These are phyloP conservation scores for Biston betularia DNA, from an alignment of 2,888 invertebrate genomes.

Conservation along the genomic window DNA sequence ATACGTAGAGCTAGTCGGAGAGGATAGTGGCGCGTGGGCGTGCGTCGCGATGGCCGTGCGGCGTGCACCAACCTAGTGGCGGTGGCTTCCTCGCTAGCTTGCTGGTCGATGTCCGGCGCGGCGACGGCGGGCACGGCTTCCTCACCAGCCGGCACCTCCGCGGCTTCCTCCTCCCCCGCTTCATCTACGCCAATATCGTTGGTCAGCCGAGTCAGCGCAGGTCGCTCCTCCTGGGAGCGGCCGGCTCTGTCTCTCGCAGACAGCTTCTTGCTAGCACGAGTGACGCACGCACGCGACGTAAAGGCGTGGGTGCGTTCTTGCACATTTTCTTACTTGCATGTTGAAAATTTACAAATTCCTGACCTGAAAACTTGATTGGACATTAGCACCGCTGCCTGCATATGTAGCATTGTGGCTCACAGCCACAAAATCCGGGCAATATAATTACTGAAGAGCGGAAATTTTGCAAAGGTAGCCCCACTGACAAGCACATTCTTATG, in stretches of 20 bases:
- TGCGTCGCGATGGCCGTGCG: slow-evolving; percentile 75
- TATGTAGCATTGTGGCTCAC: slow-evolving; percentile 61
- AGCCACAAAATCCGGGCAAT: slow-evolving; percentile 62
- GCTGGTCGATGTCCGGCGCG: slow-evolving; percentile 66
- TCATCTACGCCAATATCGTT: slow-evolving; percentile 79
- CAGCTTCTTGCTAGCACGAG: slow-evolving; percentile 43
- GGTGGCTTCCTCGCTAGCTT: slow-evolving; percentile 73
- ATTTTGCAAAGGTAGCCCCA: slow-evolving; percentile 46
- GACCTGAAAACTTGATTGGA: slow-evolving; percentile 86
- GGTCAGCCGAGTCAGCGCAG: slow-evolving; percentile 73
- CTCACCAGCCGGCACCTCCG: slow-evolving; percentile 60
- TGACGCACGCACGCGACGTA: not conserved
- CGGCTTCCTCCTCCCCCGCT: slow-evolving; percentile 64
- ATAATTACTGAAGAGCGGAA: slow-evolving; percentile 55
- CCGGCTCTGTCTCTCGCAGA: slow-evolving; percentile 70
- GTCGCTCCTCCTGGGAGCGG: slow-evolving; percentile 73
- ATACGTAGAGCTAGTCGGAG: slow-evolving; percentile 67
- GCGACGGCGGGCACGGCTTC: slow-evolving; percentile 58
- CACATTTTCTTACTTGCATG: slow-evolving; percentile 60
- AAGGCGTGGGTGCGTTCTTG: slow-evolving; percentile 45
- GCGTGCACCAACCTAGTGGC: slow-evolving; percentile 84
- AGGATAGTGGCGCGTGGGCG: slow-evolving; percentile 71
- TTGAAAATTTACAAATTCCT: slow-evolving; percentile 64
- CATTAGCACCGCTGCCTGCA: slow-evolving; percentile 80
- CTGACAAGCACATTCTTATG: slow-evolving; percentile 22